These are phyloP conservation scores for Eretmocerus hayati DNA, from an alignment of 2,888 invertebrate genomes.

Conservation along the genomic window DNA sequence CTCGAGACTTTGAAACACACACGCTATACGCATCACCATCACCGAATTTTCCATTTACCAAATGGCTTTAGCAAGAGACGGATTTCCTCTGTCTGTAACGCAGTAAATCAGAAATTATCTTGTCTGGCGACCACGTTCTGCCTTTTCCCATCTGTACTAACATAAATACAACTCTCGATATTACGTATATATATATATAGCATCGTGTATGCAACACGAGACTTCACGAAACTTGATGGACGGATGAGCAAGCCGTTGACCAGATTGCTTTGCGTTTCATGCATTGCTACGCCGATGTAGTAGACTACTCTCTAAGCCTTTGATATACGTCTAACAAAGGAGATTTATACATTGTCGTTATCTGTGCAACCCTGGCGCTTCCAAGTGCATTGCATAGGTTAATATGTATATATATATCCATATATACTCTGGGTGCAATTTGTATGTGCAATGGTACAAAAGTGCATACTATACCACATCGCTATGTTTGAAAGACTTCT, in stretches of 20 bases:
- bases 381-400: conserved; percentile 1
- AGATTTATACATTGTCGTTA: conserved; percentile 20
- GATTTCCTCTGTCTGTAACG: too few species aligned
- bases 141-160: conserved; percentile 44
- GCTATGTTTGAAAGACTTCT: too few species aligned
- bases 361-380: conserved; percentile 4
- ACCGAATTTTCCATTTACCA: conserved; percentile 34
- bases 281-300: conserved; percentile 38
- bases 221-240: conserved; percentile 43
- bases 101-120: conserved; percentile 48
- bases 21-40: too few species aligned
- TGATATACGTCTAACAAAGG: conserved; percentile 9
- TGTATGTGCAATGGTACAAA: too few species aligned
- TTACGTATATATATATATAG: too few species aligned
- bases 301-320: not conserved
- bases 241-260: conserved; percentile 46
- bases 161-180: conserved; percentile 37
- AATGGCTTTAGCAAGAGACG: conserved; percentile 23
- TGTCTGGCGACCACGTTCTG: conserved; percentile 30
- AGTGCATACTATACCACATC: too few species aligned
- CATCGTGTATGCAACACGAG: too few species aligned
- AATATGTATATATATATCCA: too few species aligned
- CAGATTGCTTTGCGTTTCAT: too few species aligned
- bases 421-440: too few species aligned
- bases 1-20: not conserved